phyloP scores from a whole-genome alignment of 2,888 invertebrate species.

The Drosophila demipolita region DNA sequence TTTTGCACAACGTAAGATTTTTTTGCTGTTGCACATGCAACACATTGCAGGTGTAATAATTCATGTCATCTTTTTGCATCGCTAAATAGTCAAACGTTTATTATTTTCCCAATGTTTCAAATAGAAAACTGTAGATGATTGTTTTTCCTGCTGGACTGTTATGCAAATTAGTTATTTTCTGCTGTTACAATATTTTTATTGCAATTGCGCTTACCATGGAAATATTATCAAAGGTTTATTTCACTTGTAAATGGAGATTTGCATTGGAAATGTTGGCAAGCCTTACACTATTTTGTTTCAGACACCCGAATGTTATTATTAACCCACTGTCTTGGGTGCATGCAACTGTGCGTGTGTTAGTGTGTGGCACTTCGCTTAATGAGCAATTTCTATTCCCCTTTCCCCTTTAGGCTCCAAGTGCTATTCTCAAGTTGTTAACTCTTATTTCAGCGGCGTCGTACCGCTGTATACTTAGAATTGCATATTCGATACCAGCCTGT shows the following conservation, averaged over 20 bases:
- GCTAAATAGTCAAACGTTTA: background rate
- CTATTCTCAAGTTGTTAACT: conserved; percentile 10
- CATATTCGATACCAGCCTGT: conserved; percentile 13
- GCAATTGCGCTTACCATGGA: background rate
- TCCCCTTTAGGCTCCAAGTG: background rate
- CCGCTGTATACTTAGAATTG: conserved; percentile 15
- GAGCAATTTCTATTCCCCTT: background rate
- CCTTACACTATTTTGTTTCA: background rate
- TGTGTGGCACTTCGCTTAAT: background rate
- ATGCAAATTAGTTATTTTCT: background rate
- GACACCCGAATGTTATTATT: conserved; percentile 1
- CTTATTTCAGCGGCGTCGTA: conserved; percentile 43
- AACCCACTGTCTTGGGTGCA: background rate
- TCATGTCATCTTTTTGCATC: background rate
- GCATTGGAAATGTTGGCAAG: background rate
- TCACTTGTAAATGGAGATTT: background rate
- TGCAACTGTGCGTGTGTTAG: background rate
- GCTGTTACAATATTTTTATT: background rate
- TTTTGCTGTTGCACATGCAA: background rate
- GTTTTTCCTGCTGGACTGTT: background rate
- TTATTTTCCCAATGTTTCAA: background rate
- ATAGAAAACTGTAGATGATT: background rate
- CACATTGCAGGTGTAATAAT: background rate
- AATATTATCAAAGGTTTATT: background rate
- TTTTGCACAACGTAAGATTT: too few species aligned